These are phyloP conservation scores for Ichneumoninae sp. DNA, from an alignment of 2,888 invertebrate genomes.

Conservation along the genomic window DNA sequence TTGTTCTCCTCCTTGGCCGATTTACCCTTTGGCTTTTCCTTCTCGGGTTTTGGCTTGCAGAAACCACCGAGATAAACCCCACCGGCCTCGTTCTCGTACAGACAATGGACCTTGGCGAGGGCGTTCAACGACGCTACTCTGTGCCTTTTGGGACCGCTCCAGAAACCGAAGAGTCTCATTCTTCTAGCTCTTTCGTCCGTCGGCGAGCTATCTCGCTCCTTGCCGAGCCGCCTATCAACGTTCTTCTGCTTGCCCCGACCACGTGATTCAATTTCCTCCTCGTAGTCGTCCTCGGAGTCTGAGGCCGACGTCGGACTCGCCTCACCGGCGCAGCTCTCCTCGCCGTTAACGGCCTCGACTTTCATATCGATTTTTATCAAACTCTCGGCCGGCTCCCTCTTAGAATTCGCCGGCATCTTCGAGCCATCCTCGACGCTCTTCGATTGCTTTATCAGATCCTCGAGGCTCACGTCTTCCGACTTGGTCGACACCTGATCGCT, in stretches of 20 bases:
- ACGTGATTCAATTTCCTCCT: conserved; percentile 83
- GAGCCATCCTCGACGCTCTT: conserved; percentile 70
- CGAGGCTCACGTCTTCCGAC: conserved; percentile 71
- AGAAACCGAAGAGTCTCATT: conserved; percentile 88
- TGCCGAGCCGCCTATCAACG: conserved; percentile 69
- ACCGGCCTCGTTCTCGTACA: conserved; percentile 94
- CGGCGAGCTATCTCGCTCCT: conserved; percentile 73
- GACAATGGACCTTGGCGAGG: conserved; percentile 94
- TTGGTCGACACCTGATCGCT: conserved; percentile 69
- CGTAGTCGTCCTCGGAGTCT: conserved; percentile 74
- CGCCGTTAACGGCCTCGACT: conserved; percentile 70
- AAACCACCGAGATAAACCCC: conserved; percentile 87
- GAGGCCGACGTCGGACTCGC: conserved; percentile 66
- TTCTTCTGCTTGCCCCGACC: conserved; percentile 82
- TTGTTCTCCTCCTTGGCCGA: conserved; percentile 81
- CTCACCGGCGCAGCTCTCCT: conserved; percentile 62
- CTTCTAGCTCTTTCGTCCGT: conserved; percentile 83
- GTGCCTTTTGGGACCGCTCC: conserved; percentile 92
- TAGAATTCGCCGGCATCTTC: conserved; percentile 68
- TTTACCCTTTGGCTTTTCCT: conserved; percentile 84
- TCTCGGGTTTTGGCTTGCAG: conserved; percentile 86
- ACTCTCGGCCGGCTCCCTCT: conserved; percentile 73
- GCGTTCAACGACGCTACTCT: conserved; percentile 96
- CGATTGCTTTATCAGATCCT: conserved; percentile 76
- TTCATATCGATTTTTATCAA: conserved; percentile 74